Percentiles rank a stretch among this genome's conserved stretches.
Evolutionary conservation across 2,888 invertebrate species (phyloP).

Genomic region (Melikaiella ostensackeni): DNA sequence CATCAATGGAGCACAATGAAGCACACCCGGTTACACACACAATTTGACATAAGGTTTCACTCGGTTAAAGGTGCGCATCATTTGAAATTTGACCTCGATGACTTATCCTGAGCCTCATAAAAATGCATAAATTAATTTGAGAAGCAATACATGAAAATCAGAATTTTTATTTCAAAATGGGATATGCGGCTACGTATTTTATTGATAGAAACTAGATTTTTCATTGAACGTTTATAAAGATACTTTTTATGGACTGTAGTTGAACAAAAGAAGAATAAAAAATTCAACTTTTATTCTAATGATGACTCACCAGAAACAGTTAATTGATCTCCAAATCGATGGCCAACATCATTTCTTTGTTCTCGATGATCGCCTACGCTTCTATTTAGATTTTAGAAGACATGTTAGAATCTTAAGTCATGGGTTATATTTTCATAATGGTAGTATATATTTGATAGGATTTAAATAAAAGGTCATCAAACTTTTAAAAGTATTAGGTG

Average conservation of each 20-base stretch:
- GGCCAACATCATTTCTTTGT: neutral
- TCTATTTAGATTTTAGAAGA: slow-evolving; percentile 11
- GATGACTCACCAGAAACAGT: slow-evolving; percentile 17
- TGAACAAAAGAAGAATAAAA: neutral
- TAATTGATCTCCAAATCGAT: slow-evolving; percentile 11
- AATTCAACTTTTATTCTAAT: neutral
- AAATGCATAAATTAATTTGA: neutral
- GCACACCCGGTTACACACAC: slow-evolving; percentile 41
- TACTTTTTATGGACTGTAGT: too few species aligned
- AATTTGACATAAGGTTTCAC: slow-evolving; percentile 14
- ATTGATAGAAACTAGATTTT: too few species aligned
- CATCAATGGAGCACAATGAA: slow-evolving; percentile 68
- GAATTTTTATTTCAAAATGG: neutral
- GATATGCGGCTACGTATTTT: too few species aligned
- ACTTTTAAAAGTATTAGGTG: neutral
- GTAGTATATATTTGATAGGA: neutral
- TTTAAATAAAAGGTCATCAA: neutral
- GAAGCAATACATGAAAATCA: neutral
- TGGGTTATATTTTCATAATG: slow-evolving; percentile 2
- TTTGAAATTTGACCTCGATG: slow-evolving; percentile 46
- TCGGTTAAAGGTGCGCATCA: slow-evolving; percentile 46
- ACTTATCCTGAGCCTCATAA: slow-evolving; percentile 5
- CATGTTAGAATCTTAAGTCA: slow-evolving; percentile 1
- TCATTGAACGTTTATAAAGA: too few species aligned
- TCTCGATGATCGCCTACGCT: slow-evolving; percentile 1